Evolutionary conservation across 2,888 invertebrate species (phyloP).

Genomic region (Toxonevra muliebris): DNA sequence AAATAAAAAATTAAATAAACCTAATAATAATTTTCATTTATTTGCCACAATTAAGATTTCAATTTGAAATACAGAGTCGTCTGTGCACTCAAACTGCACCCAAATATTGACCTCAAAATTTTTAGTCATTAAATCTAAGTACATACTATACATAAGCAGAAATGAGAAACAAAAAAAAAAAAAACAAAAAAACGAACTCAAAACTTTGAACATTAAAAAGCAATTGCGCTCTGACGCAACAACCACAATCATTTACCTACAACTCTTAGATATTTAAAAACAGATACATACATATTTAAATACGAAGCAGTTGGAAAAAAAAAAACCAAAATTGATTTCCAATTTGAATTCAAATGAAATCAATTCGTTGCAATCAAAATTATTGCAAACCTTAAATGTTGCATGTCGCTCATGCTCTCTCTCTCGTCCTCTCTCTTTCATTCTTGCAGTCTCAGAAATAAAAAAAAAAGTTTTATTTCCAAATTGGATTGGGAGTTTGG

Average conservation of each 20-base stretch:
- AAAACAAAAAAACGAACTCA: too few species aligned
- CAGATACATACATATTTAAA: not conserved
- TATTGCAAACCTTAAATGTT: constrained; percentile 37
- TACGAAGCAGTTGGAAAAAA: too few species aligned
- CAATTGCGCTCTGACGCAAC: not conserved
- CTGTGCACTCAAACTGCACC: constrained; percentile 30
- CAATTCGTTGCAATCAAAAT: constrained; percentile 42
- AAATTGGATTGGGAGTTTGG: not conserved
- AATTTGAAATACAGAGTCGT: constrained; percentile 6
- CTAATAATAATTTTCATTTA: not conserved
- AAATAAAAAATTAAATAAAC: too few species aligned
- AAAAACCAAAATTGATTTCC: constrained; percentile 9
- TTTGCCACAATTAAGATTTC: constrained; percentile 19
- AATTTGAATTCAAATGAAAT: constrained; percentile 44
- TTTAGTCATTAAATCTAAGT: not conserved
- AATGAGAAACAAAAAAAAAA: too few species aligned
- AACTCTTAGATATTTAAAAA: not conserved
- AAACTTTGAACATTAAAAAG: not conserved
- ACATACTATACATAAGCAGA: too few species aligned
- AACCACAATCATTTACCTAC: not conserved
- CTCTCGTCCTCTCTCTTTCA: too few species aligned
- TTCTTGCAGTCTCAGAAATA: not conserved
- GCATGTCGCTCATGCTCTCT: constrained; percentile 17
- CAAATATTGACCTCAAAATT: constrained; percentile 32
- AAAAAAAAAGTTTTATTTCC: not conserved